Conservation (phyloP, 2,888 invertebrate genomes). For the Dinocampus coccinellae region DNA sequence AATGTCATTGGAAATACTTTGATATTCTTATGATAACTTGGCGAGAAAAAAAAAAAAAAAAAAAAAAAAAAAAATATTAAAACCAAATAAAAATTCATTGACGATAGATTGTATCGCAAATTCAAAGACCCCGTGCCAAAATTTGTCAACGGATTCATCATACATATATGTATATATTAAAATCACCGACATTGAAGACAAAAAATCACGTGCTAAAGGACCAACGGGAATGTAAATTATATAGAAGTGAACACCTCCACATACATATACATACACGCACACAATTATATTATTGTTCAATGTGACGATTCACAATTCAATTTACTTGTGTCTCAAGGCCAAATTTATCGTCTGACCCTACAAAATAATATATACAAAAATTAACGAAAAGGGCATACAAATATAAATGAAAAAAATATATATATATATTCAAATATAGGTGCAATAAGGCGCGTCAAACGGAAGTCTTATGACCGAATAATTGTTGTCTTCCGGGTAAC, state of each 20-base stretch:
- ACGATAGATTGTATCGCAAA: neutral
- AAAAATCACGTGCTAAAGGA: constrained; percentile 28
- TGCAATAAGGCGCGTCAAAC: constrained; percentile 43
- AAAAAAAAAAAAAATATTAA: too few relatives aligned
- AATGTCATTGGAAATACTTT: too few relatives aligned
- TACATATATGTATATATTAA: neutral
- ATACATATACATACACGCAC: constrained; percentile 5
- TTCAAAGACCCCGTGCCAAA: constrained; percentile 20
- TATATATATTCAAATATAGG: constrained; percentile 20
- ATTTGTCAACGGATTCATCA: neutral
- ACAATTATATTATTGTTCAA: neutral
- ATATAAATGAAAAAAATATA: neutral
- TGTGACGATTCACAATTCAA: neutral
- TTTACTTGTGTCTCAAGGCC: neutral
- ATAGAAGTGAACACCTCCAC: too few relatives aligned
- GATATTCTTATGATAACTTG: neutral
- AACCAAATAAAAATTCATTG: constrained; percentile 12
- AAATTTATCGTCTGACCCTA: neutral
- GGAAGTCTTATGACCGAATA: constrained; percentile 52
- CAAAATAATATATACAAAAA: neutral
- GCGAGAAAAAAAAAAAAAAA: neutral
- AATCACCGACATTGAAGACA: neutral
- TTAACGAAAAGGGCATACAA: neutral
- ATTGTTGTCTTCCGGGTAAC: constrained; percentile 64
- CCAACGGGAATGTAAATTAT: constrained; percentile 30